These are phyloP conservation scores for Gisinianus flammeolus DNA, from an alignment of 2,888 invertebrate genomes.

Conservation along the genomic window DNA sequence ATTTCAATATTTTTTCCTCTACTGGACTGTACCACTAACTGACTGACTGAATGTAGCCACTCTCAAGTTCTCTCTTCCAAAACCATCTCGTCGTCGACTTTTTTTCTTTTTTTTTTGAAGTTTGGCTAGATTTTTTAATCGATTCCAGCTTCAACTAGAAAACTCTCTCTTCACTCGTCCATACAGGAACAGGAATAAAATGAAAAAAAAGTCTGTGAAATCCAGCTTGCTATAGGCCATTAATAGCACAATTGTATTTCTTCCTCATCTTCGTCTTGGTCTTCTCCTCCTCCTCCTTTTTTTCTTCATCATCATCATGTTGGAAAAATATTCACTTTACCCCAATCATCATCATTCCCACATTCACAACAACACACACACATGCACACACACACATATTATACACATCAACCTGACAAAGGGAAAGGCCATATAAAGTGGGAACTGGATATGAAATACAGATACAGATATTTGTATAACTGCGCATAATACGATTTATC, in stretches of 20 bases:
- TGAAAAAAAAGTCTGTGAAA: background rate
- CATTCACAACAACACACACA: background rate
- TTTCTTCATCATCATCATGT: background rate
- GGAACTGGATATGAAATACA: no score
- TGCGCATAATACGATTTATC: no score
- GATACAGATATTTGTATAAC: no score
- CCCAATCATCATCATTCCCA: background rate
- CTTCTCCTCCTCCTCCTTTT: background rate
- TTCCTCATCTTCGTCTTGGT: background rate
- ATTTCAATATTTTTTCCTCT: conserved; percentile 31
- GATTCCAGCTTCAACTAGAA: conserved; percentile 12
- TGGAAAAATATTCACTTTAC: background rate
- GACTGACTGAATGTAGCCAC: no score
- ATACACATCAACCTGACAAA: conserved; percentile 1
- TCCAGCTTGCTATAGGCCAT: background rate
- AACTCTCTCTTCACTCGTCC: background rate
- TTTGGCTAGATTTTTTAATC: conserved; percentile 17
- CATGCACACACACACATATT: no score
- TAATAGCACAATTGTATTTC: conserved; percentile 4
- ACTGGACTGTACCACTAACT: background rate
- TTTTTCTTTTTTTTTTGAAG: conserved; percentile 12
- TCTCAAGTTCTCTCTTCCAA: no score
- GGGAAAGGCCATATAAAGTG: no score
- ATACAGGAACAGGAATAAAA: no score
- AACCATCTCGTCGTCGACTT: no score